Evolutionary conservation across 2,797 vertebrate genomes (phyloP), one percentile per base, ranked within the genome.

Genomic region (Ctenosaura bakeri): DNA sequence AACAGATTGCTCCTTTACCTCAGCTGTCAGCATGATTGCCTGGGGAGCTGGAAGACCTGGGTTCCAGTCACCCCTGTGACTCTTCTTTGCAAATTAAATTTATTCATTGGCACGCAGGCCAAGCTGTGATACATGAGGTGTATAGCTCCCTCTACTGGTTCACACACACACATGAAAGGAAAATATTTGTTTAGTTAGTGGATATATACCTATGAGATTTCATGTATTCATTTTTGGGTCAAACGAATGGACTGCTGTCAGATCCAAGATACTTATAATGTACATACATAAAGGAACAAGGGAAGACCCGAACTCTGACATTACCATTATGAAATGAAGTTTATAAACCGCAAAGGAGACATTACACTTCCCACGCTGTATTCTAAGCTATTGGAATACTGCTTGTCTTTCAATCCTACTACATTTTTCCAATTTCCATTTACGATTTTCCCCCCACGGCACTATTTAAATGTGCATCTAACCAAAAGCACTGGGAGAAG

Each of bases 81-180:
- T 93, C 73, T 80, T 80, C 52, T 59, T 32, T 94, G 88, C 83
- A 0, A 0, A 87, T 92, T 91, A 88, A 78, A 94, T 94, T 91
- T 90, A 93, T 92, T 90, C 91, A 86, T 24, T 0, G 0, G 85
- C 74, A 76, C 0, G 42, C 77, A 26, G 88, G 74, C 66, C 78
- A 89, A 92, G 26, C 78, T 9, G 54, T 0, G 1, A 78, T 90
- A 94, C 85, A 88, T 1, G 93, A 94, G 88, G 86, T 22, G 24
- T 32, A 0, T 38, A 69, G 94, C 94, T 96, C 92, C 95, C 95
- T 96, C 96, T 96, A 77, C 71, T 13, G 89, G 50, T 71, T 62
- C 24, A 46, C 52, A 83, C 62, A 46, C 52, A 81, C 69, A 87
- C 81, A 42, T 18, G 26, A 90, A 56, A 29, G 69, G 73, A 90